Evolutionary conservation across 2,797 vertebrate species (phyloP), one percentile per base, ranked within the genome.

Genomic region (Oreonectes daqikongensis): DNA sequence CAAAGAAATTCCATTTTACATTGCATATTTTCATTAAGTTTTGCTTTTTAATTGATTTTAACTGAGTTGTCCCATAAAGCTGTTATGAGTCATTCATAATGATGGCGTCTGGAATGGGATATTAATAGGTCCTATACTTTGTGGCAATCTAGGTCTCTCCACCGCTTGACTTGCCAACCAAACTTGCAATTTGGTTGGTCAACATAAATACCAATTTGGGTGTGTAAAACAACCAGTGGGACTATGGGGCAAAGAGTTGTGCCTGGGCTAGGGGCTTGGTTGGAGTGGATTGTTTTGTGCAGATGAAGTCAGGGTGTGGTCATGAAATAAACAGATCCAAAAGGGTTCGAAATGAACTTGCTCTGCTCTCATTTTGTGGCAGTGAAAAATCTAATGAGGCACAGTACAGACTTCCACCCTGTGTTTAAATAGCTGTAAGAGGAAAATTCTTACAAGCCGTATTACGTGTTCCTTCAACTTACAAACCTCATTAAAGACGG

Each of bases 71-170:
- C 71, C 63, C 76, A 71, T 79, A 82, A 84, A 86, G 75, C 46
- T 75, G 77, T 72, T 84, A 88, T 82, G 83, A 85, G 79, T 75
- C 14, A 86, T 86, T 84, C 44, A 50, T 82, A 85, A 86, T 86
- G 83, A 88, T 84, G 75, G 77, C 87, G 91, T 92, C 90, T 92
- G 88, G 44, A 78, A 81, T 84, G 85, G 88, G 87, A 92, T 92
- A 93, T 93, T 92, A 92, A 92, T 93, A 92, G 88, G 82, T 83
- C 85, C 86, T 92, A 83, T 92, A 92, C 88, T 93, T 93, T 93
- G 92, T 89, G 91, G 91, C 82, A 85, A 90, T 72, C 50, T 81
- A 83, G 71, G 86, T 88, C 89, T 88, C 85, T 89, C 90, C 90
- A 83, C 86, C 88, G 88, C 89, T 89, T 90, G 91, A 92, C 92